phyloP scores from a whole-genome alignment of 1,140 invertebrate species.

The Drosophila murphyi region DNA sequence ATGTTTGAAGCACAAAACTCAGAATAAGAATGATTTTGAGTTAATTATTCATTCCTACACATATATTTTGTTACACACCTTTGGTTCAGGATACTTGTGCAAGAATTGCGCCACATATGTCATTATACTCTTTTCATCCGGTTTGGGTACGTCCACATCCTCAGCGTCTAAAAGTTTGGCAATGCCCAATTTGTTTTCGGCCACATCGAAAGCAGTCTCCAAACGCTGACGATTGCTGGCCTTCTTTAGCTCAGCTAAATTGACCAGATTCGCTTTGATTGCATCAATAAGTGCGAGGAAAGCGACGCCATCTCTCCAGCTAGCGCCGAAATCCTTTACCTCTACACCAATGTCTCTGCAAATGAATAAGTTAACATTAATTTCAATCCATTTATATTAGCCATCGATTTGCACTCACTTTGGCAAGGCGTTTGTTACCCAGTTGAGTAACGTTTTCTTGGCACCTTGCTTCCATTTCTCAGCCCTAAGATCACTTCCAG shows the following conservation, averaged over 20 bases:
- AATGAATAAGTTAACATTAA: conserved; percentile 7
- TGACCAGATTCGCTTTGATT: conserved; percentile 96
- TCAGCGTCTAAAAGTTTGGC: conserved; percentile 96
- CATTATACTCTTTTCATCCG: conserved; percentile 99
- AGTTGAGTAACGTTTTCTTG: conserved; percentile 95
- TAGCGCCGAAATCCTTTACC: conserved; percentile 97
- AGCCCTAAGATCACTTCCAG: conserved; percentile 88
- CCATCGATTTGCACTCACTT: conserved; percentile 87
- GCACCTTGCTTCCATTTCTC: conserved; percentile 95
- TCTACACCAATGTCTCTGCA: conserved; percentile 93
- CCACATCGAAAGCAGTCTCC: conserved; percentile 97
- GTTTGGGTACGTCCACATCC: conserved; percentile 98
- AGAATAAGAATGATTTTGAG: neutral
- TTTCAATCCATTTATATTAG: neutral
- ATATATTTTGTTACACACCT: conserved; percentile 80
- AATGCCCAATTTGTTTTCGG: conserved; percentile 96
- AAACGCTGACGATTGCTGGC: conserved; percentile 91
- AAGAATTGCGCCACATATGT: conserved; percentile 99
- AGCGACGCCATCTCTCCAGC: conserved; percentile 98
- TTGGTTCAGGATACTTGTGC: conserved; percentile 96
- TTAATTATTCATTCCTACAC: neutral
- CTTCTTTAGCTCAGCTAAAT: conserved; percentile 91
- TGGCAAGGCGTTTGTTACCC: conserved; percentile 96
- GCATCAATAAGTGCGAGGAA: conserved; percentile 98
- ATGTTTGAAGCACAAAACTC: too few species aligned